Evolutionary conservation across 2,113 vertebrate genomes (phyloP).

Genomic region (Osmerus mordax): DNA sequence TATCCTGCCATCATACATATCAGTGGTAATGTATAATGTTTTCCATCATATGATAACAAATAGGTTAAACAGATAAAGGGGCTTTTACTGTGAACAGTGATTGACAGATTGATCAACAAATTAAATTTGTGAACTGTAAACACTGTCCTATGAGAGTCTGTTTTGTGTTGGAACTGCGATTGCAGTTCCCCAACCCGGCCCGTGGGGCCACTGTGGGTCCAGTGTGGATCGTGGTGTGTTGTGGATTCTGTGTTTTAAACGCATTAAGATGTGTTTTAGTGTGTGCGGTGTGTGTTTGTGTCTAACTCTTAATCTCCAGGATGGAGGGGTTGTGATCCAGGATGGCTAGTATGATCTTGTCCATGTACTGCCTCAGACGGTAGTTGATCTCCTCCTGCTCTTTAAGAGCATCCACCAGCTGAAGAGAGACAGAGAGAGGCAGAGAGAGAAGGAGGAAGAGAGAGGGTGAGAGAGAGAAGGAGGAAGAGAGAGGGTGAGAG

Average conservation of each 20-base stretch:
- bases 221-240: not conserved
- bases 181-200: not conserved
- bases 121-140: not conserved
- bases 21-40: not conserved
- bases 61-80: not conserved
- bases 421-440: constrained; percentile 10
- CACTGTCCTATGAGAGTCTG: not conserved
- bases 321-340: constrained; percentile 98
- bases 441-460: too few species aligned
- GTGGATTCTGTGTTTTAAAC: not conserved
- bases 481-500: not conserved
- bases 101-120: not conserved
- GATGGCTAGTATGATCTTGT: constrained; percentile 98
- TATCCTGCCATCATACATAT: not conserved
- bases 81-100: not conserved
- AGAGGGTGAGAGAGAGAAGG: not conserved
- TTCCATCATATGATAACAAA: not conserved
- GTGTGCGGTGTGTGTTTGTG: constrained; percentile 1
- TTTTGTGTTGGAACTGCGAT: not conserved
- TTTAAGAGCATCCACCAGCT: constrained; percentile 96
- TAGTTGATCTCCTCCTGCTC: constrained; percentile 97
- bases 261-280: not conserved
- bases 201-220: not conserved
- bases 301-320: constrained; percentile 94
- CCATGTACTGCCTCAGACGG: constrained; percentile 96